A percentile compares a stretch with the other conserved stretches of the same genome.
Evolutionary conservation across 2,888 invertebrate genomes (phyloP).

Genomic region (Zelleria hepariella): DNA sequence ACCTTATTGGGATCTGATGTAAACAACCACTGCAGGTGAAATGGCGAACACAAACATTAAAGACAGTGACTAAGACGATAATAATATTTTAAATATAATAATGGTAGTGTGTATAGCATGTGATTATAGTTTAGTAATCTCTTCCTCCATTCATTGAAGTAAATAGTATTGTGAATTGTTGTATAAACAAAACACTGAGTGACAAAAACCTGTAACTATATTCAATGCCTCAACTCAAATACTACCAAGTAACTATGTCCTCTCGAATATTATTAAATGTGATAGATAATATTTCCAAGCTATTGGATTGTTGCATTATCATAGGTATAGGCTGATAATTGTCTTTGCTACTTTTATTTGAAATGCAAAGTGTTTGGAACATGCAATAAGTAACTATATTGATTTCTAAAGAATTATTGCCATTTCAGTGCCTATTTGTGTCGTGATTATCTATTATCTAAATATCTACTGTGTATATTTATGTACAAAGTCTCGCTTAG

Average conservation of each 20-base stretch:
- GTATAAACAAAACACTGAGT: too few species aligned
- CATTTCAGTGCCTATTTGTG: slow-evolving; percentile 64
- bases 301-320: slow-evolving; percentile 37
- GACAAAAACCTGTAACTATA: too few species aligned
- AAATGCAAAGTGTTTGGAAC: not conserved
- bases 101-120: too few species aligned
- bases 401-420: slow-evolving; percentile 46
- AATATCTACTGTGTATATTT: too few species aligned
- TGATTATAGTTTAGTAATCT: too few species aligned
- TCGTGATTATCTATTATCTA: slow-evolving; percentile 18
- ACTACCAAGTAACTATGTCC: too few species aligned
- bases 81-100: too few species aligned
- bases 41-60: not conserved
- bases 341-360: slow-evolving; percentile 55
- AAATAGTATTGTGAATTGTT: too few species aligned
- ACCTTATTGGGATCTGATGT: not conserved
- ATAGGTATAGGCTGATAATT: too few species aligned
- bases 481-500: too few species aligned
- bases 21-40: not conserved
- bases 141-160: too few species aligned
- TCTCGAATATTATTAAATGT: not conserved
- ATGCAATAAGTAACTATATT: not conserved
- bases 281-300: slow-evolving; percentile 12
- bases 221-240: too few species aligned
- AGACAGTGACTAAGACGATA: not conserved